Evolutionary conservation across 2,797 vertebrate species (phyloP), one percentile per base, ranked within the genome.

Genomic region (Silurus aristotelis): DNA sequence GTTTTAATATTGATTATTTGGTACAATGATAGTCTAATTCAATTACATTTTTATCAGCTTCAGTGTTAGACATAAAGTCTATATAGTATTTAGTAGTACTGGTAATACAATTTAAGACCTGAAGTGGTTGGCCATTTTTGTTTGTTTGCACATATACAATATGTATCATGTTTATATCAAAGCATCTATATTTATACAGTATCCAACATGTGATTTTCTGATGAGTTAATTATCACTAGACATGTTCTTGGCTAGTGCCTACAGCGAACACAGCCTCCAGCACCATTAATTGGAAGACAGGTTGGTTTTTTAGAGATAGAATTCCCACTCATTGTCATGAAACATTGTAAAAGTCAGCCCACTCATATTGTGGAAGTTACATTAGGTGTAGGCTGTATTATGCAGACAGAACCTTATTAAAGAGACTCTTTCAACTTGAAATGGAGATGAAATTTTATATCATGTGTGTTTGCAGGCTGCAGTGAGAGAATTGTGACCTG

Each of bases 301-400:
- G 76, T 78, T 78, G 63, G 27, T 70, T 78, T 84, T 43, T 43
- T 56, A 55, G n/a, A 58, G 63, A 22, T 52, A 72, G 48, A 52
- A 80, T 55, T 78, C 63, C 27, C 58, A 52, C 58, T 63, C 22
- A 13, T 6, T 73, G 84, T 72, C 84, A 73, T 25, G 63, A 67
- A 82, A 75, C 61, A 70, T 25, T 43, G 48, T 63, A 58, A 63
- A 75, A 66, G 70, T 58, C 72, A 20, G 20, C 58, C 27, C 6
- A 22, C 75, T 79, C 66, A 84, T 71, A 84, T 61, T 79, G 79
- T 67, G 22, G 60, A 58, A 66, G 81, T 85, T 85, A 58, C 60
- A 58, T 63, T 48, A 67, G 60, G 27, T 66, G 38, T 46, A 81
- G 79, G 6, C 81, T 10, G 3, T 73, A 14, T 46, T n/a, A 52